Conservation (phyloP, 1,140 invertebrate species). For the Drosophila dunni region DNA sequence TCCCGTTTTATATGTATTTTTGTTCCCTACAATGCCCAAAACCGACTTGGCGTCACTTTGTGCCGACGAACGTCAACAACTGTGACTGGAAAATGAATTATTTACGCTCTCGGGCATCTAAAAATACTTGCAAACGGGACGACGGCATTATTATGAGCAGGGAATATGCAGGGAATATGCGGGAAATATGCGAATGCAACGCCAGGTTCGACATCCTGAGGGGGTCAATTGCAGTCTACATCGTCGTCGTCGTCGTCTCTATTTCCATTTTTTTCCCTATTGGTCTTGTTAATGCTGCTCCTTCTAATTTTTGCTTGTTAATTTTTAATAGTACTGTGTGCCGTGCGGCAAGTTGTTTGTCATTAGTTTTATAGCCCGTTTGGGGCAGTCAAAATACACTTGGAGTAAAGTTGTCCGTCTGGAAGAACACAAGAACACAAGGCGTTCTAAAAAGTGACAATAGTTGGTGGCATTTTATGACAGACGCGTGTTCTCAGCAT, state of each 20-base stretch:
- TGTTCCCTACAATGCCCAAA: too few species aligned
- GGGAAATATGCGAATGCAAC: constrained; percentile 33
- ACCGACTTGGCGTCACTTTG: constrained; percentile 31
- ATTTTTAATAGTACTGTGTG: constrained; percentile 31
- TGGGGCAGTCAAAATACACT: constrained; percentile 67
- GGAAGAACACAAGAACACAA: constrained; percentile 29
- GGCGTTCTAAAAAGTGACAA: constrained; percentile 56
- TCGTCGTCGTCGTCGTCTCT: background rate
- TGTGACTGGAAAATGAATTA: constrained; percentile 83
- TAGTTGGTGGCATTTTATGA: constrained; percentile 66
- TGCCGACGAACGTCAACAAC: constrained; percentile 73
- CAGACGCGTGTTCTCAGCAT: constrained; percentile 58
- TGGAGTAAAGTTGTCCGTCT: constrained; percentile 37
- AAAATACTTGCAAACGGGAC: constrained; percentile 57
- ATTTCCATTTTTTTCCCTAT: constrained; percentile 2
- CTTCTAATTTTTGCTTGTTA: constrained; percentile 40
- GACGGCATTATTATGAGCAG: constrained; percentile 31
- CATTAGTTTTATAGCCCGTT: constrained; percentile 73
- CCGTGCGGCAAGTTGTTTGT: constrained; percentile 52
- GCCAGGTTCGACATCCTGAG: constrained; percentile 43
- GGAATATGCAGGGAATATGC: background rate
- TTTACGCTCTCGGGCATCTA: constrained; percentile 71
- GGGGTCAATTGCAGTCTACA: constrained; percentile 38
- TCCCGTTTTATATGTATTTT: constrained; percentile 12
- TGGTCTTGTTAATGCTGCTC: constrained; percentile 19